These are phyloP conservation scores for Chaetorhynchus papuensis DNA, from an alignment of 2,113 vertebrate genomes.

Conservation along the genomic window DNA sequence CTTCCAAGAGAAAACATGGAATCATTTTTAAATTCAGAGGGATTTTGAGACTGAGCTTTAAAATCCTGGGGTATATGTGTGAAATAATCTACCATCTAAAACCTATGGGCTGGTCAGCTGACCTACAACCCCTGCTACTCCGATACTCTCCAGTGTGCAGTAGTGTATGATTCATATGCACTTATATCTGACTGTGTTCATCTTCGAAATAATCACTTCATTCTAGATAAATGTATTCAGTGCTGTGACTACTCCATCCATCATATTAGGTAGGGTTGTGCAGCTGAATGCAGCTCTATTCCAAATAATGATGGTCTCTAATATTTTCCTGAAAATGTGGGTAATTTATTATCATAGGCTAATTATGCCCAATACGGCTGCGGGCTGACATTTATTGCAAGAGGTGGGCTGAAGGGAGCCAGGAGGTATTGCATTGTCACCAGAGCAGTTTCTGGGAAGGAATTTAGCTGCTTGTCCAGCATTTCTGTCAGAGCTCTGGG, in stretches of 20 bases:
- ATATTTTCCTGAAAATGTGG: conserved; percentile 85
- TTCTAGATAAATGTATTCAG: conserved; percentile 68
- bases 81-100: conserved; percentile 68
- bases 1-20: conserved; percentile 33
- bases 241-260: conserved; percentile 65
- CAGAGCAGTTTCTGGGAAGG: not conserved
- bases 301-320: conserved; percentile 90
- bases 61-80: conserved; percentile 49
- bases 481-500: conserved; percentile 23
- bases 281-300: conserved; percentile 65
- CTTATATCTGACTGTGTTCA: conserved; percentile 66
- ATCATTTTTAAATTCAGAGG: conserved; percentile 60
- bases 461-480: conserved; percentile 31
- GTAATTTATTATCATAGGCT: conserved; percentile 95
- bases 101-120: conserved; percentile 50
- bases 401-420: conserved; percentile 41
- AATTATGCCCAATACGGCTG: conserved; percentile 91
- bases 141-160: conserved; percentile 34
- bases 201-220: conserved; percentile 68
- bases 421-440: conserved; percentile 20
- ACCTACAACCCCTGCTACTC: conserved; percentile 50
- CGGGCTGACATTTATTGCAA: conserved; percentile 54
- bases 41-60: conserved; percentile 60
- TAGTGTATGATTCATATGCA: conserved; percentile 48
- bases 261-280: conserved; percentile 67